A percentile compares a stretch with the other conserved stretches of the same genome.
phyloP scores from a whole-genome alignment of 2,113 vertebrate genomes.

The Dendropsophus ebraccatus region DNA sequence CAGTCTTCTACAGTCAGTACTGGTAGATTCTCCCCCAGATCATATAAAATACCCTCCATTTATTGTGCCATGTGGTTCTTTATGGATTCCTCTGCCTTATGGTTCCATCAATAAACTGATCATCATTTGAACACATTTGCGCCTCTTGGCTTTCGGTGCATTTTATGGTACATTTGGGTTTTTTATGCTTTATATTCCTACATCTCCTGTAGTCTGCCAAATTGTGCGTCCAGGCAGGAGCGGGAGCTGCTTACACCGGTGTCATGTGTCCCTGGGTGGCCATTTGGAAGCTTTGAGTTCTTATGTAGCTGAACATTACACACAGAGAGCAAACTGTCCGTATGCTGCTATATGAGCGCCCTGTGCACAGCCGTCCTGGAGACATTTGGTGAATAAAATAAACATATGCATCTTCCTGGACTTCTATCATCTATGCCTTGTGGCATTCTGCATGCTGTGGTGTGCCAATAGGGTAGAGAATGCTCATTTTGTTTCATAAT shows the following conservation, averaged over 20 bases:
- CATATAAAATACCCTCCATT: background rate
- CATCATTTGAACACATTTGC: background rate
- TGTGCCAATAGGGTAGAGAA: too few species aligned
- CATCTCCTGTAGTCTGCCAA: background rate
- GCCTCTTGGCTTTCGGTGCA: background rate
- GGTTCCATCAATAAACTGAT: background rate
- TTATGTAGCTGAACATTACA: background rate
- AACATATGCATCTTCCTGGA: background rate
- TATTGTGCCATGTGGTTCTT: background rate
- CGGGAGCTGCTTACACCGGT: background rate
- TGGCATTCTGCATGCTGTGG: too few species aligned
- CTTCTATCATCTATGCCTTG: too few species aligned
- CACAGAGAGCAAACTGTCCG: background rate
- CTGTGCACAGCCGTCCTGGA: background rate
- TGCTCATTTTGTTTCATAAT: too few species aligned
- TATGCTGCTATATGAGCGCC: background rate
- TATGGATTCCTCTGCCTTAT: background rate
- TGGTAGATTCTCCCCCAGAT: background rate
- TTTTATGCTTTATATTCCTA: background rate
- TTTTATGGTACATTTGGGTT: constrained; percentile 1
- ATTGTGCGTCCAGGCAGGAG: background rate
- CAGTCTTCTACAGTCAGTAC: too few species aligned
- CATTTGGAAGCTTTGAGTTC: background rate
- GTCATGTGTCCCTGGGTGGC: background rate
- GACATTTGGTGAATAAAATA: background rate